Conservation (phyloP, 2,888 invertebrate species). For the Adineta ricciae region DNA sequence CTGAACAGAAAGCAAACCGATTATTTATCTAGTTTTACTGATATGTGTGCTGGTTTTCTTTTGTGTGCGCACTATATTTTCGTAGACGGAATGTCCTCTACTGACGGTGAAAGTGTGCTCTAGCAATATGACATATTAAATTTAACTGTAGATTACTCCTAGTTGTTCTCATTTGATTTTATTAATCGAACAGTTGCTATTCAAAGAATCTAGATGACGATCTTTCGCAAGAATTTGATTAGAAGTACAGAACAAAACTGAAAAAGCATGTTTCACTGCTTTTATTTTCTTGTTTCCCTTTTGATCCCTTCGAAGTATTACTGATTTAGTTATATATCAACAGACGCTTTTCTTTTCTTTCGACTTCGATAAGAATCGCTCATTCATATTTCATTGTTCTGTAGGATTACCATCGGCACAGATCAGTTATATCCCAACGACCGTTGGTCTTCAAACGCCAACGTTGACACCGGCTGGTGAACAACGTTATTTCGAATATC, state of each 20-base stretch:
- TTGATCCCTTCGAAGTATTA: background rate
- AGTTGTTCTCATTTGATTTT: background rate
- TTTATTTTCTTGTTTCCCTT: background rate
- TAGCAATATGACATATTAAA: background rate
- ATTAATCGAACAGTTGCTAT: background rate
- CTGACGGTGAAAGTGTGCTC: background rate
- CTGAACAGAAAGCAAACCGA: no score
- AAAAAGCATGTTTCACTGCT: background rate
- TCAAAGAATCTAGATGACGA: background rate
- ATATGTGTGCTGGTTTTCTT: background rate
- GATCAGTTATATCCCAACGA: background rate
- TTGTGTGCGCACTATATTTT: background rate
- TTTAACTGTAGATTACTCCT: background rate
- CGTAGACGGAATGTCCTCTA: background rate
- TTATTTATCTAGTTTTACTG: no score
- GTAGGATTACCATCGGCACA: background rate
- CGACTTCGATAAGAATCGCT: background rate
- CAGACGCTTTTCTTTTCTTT: background rate
- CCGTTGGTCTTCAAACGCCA: constrained; percentile 12
- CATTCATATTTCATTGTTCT: background rate
- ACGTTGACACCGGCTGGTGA: constrained; percentile 16
- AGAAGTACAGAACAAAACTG: no score
- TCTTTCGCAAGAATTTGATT: background rate
- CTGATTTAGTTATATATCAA: background rate
- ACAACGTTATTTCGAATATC: constrained; percentile 17